Base-by-base conservation (phyloP, 2,113 vertebrate species). In the Willisornis vidua region DNA sequence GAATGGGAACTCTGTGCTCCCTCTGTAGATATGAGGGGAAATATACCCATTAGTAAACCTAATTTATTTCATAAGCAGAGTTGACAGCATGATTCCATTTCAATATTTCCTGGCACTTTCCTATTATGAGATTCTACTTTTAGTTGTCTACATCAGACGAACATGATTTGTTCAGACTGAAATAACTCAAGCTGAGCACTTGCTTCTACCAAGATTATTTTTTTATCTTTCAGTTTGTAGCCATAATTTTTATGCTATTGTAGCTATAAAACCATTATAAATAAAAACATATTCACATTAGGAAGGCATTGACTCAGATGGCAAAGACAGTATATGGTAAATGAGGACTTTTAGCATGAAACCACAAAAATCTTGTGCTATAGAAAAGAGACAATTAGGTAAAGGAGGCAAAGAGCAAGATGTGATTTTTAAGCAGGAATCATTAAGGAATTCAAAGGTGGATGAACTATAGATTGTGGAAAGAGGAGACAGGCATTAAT, bases 21-120 rank as follows among this genome's bases (percentile, higher is more conserved):
- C 23, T 80, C 65, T 95, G 68, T 83, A 89, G 91, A 77, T 74
- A 79, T 10, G 49, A 90, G 43, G 63, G 67, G 91, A 95, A 96
- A 93, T 94, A 90, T 19, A 94, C 90, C 89, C 79, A 88, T 96
- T 97, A 93, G 72, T 93, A 93, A 96, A 93, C 57, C 57, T 96
- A 65, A 94, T 97, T 93, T 94, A 88, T 95, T 96, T 94, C 68
- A 83, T 93, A 94, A 92, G 80, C 78, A 84, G 82, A 57, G 52
- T 68, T 96, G 94, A 82, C 93, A 93, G 83, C 52, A 54, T 73
- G 91, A 95, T 89, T 89, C 67, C 46, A 86, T 83, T 93, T 91
- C 88, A 94, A 84, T 87, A 94, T 81, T 92, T 90, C 76, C 85
- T 94, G 92, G 45, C 83, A 93, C 48, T 94, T 91, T 85, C 22